Percentiles rank a stretch among this genome's conserved stretches.
Conservation (phyloP, 1,140 invertebrate genomes). For the Euura lappo region DNA sequence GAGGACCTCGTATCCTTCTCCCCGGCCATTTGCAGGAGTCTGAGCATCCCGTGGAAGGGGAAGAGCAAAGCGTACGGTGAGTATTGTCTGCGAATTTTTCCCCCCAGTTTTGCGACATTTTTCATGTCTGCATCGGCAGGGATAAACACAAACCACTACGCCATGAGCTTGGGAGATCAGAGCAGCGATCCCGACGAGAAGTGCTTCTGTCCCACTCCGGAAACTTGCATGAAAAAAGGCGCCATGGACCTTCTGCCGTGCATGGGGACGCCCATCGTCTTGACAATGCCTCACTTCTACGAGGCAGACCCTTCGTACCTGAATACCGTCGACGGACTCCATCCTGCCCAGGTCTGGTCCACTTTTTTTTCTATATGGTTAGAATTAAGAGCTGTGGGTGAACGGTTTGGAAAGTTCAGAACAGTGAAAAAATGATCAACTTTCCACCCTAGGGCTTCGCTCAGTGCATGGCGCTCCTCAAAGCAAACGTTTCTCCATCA, state of each 20-base stretch:
- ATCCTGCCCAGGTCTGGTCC: constrained; percentile 65
- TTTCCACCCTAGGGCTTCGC: too few relatives aligned
- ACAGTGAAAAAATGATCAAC: too few relatives aligned
- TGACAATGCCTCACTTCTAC: constrained; percentile 84
- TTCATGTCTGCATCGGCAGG: constrained; percentile 49
- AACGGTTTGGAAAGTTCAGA: too few relatives aligned
- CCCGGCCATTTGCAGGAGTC: constrained; percentile 69
- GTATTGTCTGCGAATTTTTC: too few relatives aligned
- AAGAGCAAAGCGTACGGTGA: constrained; percentile 36
- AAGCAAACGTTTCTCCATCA: too few relatives aligned
- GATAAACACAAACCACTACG: constrained; percentile 72
- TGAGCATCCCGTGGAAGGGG: constrained; percentile 36
- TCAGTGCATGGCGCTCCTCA: too few relatives aligned
- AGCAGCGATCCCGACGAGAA: constrained; percentile 69
- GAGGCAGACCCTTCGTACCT: constrained; percentile 70
- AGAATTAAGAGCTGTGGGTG: too few relatives aligned
- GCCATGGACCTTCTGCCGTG: constrained; percentile 74
- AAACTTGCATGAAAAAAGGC: constrained; percentile 73
- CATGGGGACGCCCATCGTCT: constrained; percentile 70
- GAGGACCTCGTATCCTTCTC: constrained; percentile 68
- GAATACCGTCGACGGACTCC: constrained; percentile 71
- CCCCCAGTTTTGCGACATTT: not conserved
- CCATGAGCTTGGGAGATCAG: constrained; percentile 73
- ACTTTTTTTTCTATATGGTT: too few relatives aligned
- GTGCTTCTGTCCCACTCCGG: constrained; percentile 74